Evolutionary conservation across 1,140 invertebrate genomes (phyloP).

Genomic region (Panonychus citri): DNA sequence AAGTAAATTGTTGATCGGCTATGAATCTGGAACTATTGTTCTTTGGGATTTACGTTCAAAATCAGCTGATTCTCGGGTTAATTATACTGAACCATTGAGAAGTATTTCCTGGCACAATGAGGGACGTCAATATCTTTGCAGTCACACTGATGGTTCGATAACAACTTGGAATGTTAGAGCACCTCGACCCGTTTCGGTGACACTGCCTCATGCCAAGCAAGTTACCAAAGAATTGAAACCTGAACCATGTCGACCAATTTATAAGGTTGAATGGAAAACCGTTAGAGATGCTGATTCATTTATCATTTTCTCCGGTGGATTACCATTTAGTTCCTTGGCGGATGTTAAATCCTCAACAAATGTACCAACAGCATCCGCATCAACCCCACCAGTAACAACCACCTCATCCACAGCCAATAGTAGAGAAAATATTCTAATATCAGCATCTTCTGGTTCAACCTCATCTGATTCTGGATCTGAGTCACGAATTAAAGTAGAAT

Average conservation of each 20-base stretch:
- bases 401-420: background rate
- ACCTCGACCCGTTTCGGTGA: slow-evolving; percentile 48
- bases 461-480: background rate
- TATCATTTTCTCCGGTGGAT: slow-evolving; percentile 83
- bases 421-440: background rate
- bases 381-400: background rate
- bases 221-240: slow-evolving; percentile 39
- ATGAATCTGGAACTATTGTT: slow-evolving; percentile 75
- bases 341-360: slow-evolving; percentile 29
- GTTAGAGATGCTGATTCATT: slow-evolving; percentile 56
- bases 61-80: slow-evolving; percentile 53
- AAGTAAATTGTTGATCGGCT: slow-evolving; percentile 87
- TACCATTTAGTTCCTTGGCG: slow-evolving; percentile 45
- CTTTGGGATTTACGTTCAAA: slow-evolving; percentile 79
- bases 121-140: slow-evolving; percentile 92
- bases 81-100: slow-evolving; percentile 36
- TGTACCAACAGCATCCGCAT: background rate
- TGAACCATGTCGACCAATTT: slow-evolving; percentile 69
- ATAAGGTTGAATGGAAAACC: slow-evolving; percentile 83
- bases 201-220: slow-evolving; percentile 72
- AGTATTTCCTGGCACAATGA: slow-evolving; percentile 90
- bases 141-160: slow-evolving; percentile 79
- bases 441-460: background rate
- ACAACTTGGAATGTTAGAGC: slow-evolving; percentile 66
- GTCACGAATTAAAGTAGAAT: background rate